Evolutionary conservation across 2,888 invertebrate species (phyloP), one percentile per base, ranked within the genome.

Genomic region (Drosophila nr. fundita): DNA sequence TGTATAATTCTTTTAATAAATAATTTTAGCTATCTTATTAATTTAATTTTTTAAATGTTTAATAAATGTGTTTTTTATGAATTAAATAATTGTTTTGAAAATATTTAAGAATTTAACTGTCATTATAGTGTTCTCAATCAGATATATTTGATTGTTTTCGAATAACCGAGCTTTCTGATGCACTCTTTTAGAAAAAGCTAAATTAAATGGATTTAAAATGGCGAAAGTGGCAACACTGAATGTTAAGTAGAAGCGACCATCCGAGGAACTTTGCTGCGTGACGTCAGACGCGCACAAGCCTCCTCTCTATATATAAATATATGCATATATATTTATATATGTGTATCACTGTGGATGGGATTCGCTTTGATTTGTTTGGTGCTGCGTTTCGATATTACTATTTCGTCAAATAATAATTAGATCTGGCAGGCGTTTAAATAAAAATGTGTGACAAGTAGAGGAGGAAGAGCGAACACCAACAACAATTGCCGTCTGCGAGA

Each of bases 271-370:
- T 70, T 38, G 50, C 29, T 24, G 10, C 27, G 88, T 82, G 82
- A 82, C 82, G 82, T 82, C 82, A 82, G 88, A 88, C 68, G 66
- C 40, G 55, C 55, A 66, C 72, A 53, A 76, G 72, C 69, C 85
- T 57, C 64, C 53, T 54, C 45, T 53, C 10, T 21, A 21, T 42
- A 5, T 38, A 8, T 45, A 45, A 0, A 13, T 21, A 21, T 42
- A n/a, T 45, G 32, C 32, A 21, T 13, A 10, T 21, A 24, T 45
- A 24, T 24, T 15, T 45, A 15, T 24, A 15, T 15, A 45, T 21
- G 21, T 54, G 21, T 34, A 66, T 54, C 54, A 57, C 48, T 32
- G 54, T 57, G 49, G 57, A 52, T 29, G 30, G 32, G 59, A 15
- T 29, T 40, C 7, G 54, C 24, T 54, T 18, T 42, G 50, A 45